Base-by-base conservation (phyloP, 2,888 invertebrate genomes). In the Pheosia gnoma region DNA sequence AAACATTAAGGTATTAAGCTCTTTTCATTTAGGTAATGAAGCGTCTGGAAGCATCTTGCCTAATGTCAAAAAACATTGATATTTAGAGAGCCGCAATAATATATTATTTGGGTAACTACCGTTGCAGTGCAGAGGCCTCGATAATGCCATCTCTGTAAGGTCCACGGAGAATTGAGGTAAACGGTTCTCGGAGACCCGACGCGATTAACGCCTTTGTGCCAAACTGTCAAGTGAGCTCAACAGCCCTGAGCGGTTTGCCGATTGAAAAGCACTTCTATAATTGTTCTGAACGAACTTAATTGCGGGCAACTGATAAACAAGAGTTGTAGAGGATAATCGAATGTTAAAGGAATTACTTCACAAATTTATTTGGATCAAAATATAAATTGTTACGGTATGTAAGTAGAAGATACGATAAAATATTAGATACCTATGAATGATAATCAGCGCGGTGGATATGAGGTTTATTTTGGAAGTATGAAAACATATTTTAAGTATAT, bases 221-320 rank as follows among this genome's bases (percentile, higher is more conserved):
- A 11, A 51, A 45, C 49, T 37, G 60, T 63, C 60, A 52, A 72
- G 66, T 63, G 58, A 60, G 52, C 63, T 70, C 58, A 61, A 59
- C 55, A 53, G 13, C 39, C 10, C 45, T 63, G 60, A 63, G 47
- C 64, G 45, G 38, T 53, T 52, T 56, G 54, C 41, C 59, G 62
- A 69, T 70, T 72, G 54, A 63, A 67, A 66, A 61, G 60, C 59
- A 59, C 60, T 69, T 61, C 57, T 63, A 61, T 43, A 61, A 64
- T 63, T 60, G 54, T 58, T 43, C 41, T 8, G 43, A 38, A 60
- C 36, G 10, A 41, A 51, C 51, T 60, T 43, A 37, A 61, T 61
- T 61, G n/a, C 56, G 58, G 58, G 10, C 13, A 45, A 25, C 57
- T 9, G 57, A 45, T 57, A 25, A 43, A 57, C 45, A 57, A 58